Conservation (phyloP, 2,797 vertebrate species). For the Antennarius maculatus region DNA sequence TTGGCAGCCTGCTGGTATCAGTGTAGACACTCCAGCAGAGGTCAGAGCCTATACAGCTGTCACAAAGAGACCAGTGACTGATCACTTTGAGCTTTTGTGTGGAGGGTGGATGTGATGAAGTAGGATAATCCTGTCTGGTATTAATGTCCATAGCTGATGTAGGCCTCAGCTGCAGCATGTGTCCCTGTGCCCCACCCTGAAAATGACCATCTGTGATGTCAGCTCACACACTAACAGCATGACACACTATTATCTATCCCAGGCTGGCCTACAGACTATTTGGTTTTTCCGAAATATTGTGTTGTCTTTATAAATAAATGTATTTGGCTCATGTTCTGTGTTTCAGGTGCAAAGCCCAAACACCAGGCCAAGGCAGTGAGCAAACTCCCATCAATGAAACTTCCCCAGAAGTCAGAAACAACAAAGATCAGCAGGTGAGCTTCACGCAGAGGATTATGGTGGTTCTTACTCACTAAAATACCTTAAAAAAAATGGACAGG, state of each 20-base stretch:
- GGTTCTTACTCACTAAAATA: background rate
- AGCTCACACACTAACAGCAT: constrained; percentile 13
- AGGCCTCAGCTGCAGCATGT: constrained; percentile 41
- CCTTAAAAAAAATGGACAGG: background rate
- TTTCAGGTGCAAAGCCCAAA: constrained; percentile 77
- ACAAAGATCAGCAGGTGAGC: constrained; percentile 80
- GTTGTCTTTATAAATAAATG: background rate
- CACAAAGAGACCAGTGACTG: constrained; percentile 31
- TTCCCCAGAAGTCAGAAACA: constrained; percentile 70
- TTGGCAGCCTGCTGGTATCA: constrained; percentile 31
- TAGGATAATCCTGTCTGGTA: constrained; percentile 18
- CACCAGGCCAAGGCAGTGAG: constrained; percentile 65
- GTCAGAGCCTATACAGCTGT: constrained; percentile 46
- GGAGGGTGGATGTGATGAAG: constrained; percentile 19
- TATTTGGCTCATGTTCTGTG: constrained; percentile 21
- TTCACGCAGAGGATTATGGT: background rate
- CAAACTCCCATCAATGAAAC: constrained; percentile 74
- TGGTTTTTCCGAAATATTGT: background rate
- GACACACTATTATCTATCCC: background rate
- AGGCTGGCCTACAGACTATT: background rate
- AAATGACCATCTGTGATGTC: constrained; percentile 14
- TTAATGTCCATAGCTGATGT: constrained; percentile 11
- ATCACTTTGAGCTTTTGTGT: constrained; percentile 42
- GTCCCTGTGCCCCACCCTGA: constrained; percentile 17
- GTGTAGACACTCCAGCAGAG: constrained; percentile 36